phyloP scores from a whole-genome alignment of 2,888 invertebrate species.

The Erebia epiphron region DNA sequence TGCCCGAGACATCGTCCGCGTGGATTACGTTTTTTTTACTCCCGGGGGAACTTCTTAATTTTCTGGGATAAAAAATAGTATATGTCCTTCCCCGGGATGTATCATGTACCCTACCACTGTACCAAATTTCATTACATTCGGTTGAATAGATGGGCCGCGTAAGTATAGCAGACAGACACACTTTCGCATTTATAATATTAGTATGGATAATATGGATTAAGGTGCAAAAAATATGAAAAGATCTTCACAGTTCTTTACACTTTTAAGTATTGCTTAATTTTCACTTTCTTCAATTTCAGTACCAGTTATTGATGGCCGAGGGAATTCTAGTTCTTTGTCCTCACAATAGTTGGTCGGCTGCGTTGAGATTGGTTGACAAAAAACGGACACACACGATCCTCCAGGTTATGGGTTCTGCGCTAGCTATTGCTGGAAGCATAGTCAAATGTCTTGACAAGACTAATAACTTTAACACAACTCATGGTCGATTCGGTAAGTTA shows the following conservation, averaged over 20 bases:
- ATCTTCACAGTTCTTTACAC: background rate
- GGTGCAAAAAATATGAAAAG: too few relatives aligned
- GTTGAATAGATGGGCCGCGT: too few relatives aligned
- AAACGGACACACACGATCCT: conserved; percentile 64
- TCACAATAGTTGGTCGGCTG: conserved; percentile 62
- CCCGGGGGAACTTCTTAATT: too few relatives aligned
- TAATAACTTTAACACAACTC: conserved; percentile 54
- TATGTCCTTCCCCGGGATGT: too few relatives aligned
- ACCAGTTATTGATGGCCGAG: conserved; percentile 69
- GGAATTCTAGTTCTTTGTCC: conserved; percentile 62
- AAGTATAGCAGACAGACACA: too few relatives aligned
- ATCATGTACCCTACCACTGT: too few relatives aligned
- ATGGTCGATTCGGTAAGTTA: conserved; percentile 58
- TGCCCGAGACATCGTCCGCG: too few relatives aligned
- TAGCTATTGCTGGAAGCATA: conserved; percentile 64
- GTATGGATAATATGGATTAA: too few relatives aligned
- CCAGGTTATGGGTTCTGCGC: conserved; percentile 60
- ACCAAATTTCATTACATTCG: too few relatives aligned
- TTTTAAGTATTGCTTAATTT: background rate
- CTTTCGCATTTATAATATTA: too few relatives aligned
- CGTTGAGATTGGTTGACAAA: conserved; percentile 60
- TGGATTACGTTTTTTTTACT: too few relatives aligned
- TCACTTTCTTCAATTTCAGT: conserved; percentile 48
- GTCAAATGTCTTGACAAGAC: conserved; percentile 56
- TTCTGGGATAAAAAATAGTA: too few relatives aligned